Base-by-base conservation (phyloP, 2,888 invertebrate genomes). In the Dicranocentrus wangi region DNA sequence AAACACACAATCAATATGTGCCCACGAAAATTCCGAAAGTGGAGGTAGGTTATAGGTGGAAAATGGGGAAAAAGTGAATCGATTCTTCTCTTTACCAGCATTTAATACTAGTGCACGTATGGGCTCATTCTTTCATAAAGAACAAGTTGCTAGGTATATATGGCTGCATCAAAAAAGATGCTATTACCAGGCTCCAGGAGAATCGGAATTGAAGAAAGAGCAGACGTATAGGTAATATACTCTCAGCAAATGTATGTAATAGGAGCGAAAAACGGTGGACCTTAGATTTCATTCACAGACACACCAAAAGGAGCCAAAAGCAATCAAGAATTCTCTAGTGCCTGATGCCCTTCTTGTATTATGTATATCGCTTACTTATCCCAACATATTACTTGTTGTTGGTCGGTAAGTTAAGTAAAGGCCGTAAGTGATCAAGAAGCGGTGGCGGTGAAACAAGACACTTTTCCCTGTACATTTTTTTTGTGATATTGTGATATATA, bases 261-360 rank as follows among this genome's bases (percentile, higher is more conserved):
- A n/a, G 15, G 47, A n/a, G 47, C n/a, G n/a, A n/a, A n/a, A 47
- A 47, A 47, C 3, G 47, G 2, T n/a, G n/a, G 47, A 47, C 47
- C 32, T 32, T 47, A 47, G 47, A 10, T 47, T 47, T 15, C 47
- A 47, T 47, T 47, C 47, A n/a, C 47, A 10, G 5, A 3, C 47
- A 47, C 47, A n/a, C 2, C n/a, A n/a, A 2, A n/a, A 47, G 7
- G 47, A 47, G 47, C 5, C 5, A 15, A 3, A n/a, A n/a, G n/a
- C 47, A 47, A n/a, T 10, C 10, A n/a, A n/a, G 47, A 10, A 47
- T 47, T 47, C 47, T 47, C 47, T 47, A 47, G 47, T 47, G 47
- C 47, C n/a, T 47, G 47, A 47, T 47, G 47, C 47, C 47, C n/a
- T 47, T n/a, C 47, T 47, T 47, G 47, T 47, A 47, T 47, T 47